phyloP scores from a whole-genome alignment of 2,888 invertebrate genomes.

The Eupithecia exiguata region DNA sequence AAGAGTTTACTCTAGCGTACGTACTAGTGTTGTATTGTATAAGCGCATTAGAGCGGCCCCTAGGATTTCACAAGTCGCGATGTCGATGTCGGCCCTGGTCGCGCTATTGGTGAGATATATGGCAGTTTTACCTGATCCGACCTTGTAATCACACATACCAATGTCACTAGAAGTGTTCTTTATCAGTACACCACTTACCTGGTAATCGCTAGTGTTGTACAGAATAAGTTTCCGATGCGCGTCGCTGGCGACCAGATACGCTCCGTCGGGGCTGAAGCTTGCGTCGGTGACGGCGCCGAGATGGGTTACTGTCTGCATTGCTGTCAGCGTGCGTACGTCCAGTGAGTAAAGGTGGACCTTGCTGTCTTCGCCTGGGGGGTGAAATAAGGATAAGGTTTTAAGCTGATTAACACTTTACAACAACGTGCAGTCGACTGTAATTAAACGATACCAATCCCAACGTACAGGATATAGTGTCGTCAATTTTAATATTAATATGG shows the following conservation, averaged over 20 bases:
- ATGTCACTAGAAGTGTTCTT: background rate
- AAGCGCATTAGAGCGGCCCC: too few species aligned
- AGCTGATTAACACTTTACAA: background rate
- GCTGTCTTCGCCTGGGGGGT: slow-evolving; percentile 65
- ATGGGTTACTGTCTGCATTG: slow-evolving; percentile 86
- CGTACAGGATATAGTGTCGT: too few species aligned
- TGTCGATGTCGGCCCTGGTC: too few species aligned
- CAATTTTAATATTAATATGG: too few species aligned
- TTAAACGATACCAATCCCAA: too few species aligned
- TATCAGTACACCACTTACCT: slow-evolving; percentile 81
- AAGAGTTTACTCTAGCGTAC: too few species aligned
- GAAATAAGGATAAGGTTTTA: background rate
- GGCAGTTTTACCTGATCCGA: background rate
- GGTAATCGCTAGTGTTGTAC: slow-evolving; percentile 90
- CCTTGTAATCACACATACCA: background rate
- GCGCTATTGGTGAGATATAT: too few species aligned
- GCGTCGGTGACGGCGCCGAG: slow-evolving; percentile 93
- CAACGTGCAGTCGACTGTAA: background rate
- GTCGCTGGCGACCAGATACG: slow-evolving; percentile 94
- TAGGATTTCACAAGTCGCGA: too few species aligned
- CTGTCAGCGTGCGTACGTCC: slow-evolving; percentile 58
- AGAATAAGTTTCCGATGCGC: slow-evolving; percentile 94
- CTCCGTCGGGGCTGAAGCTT: slow-evolving; percentile 94
- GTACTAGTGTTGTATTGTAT: too few species aligned
- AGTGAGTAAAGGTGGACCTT: slow-evolving; percentile 75